Evolutionary conservation across 2,113 vertebrate species (phyloP), one percentile per base, ranked within the genome.

Genomic region (Dicrurus megarhynchus): DNA sequence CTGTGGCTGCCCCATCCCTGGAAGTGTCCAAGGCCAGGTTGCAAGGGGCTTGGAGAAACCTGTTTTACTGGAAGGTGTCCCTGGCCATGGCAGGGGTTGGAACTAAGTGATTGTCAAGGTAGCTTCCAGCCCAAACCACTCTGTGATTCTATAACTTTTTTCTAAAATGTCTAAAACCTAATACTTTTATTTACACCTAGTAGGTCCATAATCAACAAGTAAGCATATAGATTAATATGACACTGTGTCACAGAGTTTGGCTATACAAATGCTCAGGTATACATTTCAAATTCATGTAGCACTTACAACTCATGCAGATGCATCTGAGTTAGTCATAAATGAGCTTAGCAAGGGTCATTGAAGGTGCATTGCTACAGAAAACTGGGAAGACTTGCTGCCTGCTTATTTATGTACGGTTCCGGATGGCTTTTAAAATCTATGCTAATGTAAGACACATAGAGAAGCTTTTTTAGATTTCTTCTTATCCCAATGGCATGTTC

Each of bases 21-120:
- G 15, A 3, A 33, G 8, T 6, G 10, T 2, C 2, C 27, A 19
- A 56, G 35, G 12, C 22, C 56, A 33, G 35, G 15, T 0, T 63
- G 27, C 22, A 70, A 0, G 0, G 4, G 30, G 5, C 35, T 55
- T 16, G 22, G 70, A 69, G 30, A 2, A 55, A 1, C 12, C 47
- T 42, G 41, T 4, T 1, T 0, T 2, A 11, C 8, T 23, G 26
- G 41, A 28, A 63, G 3, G 2, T 55, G 15, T 33, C 30, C 26
- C 41, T 76, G n/a, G 8, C 33, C 14, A 19, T 7, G 14, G 39
- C 30, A 47, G 20, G 17, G 8, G 4, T 0, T 47, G 22, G 63
- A 49, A 49, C 11, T 3, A 56, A 19, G 9, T 42, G 10, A 56
- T 16, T 41, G 61, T 70, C 37, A 37, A 56, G 18, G 32, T 49